Base-by-base conservation (phyloP, 2,113 vertebrate genomes). In the Catagonus wagneri region DNA sequence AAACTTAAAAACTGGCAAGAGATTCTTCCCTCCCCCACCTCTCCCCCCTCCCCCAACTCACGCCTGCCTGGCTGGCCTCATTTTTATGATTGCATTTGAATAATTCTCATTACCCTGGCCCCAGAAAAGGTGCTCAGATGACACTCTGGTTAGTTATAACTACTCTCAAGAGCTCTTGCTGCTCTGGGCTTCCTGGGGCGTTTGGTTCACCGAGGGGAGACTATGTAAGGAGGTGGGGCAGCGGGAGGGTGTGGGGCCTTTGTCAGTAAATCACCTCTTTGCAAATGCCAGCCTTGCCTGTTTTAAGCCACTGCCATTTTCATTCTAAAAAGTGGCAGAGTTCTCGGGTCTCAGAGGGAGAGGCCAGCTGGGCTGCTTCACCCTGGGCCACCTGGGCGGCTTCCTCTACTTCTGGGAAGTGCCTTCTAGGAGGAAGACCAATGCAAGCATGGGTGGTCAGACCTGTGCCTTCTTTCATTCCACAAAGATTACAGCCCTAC, bases 1-100 rank as follows among this genome's bases (percentile, higher is more conserved):
- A 93, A 94, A 93, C 95, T 97, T 91, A 54, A 83, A 83, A 85
- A 78, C 84, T 63, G 75, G 91, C 85, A 27, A 94, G 93, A 83
- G 93, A 89, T 52, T 56, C 83, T 89, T 34, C n/a, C 85, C 78
- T 61, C 76, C 50, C 14, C 74, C 92, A 39, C 27, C 66, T 14
- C 54, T 58, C 52, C 16, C 44, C 90, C 74, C 90, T 27, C 52
- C 75, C 60, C 80, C 58, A 87, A 68, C 92, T 81, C 34, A 61
- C 96, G 74, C 96, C 94, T 95, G 58, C 94, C 94, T 89, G 90
- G 29, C 75, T 97, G 97, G 94, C 96, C 97, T 98, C 97, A 65
- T 98, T 98, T 97, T 97, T 97, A 97, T 98, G 97, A 97, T 97
- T 97, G 95, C 96, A 97, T 98, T 97, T 97, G 97, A 97, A 97